phyloP scores from a whole-genome alignment of 2,797 vertebrate species.

The Melanotaenia boesemani region DNA sequence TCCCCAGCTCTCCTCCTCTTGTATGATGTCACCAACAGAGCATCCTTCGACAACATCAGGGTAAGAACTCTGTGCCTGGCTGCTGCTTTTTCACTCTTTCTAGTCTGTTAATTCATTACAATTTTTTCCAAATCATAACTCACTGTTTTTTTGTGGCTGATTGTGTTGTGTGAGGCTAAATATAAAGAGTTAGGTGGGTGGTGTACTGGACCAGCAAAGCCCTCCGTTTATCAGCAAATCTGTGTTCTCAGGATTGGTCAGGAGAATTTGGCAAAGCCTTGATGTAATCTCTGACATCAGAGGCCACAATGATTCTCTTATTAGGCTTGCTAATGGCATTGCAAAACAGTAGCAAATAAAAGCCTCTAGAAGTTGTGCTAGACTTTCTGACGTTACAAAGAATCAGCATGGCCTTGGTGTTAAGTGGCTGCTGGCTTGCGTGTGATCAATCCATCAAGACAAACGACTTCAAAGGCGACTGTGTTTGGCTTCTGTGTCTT shows the following conservation, averaged over 20 bases:
- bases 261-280: neutral
- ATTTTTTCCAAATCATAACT: neutral
- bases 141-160: too few species aligned
- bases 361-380: neutral
- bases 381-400: neutral
- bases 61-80: slow-evolving; percentile 62
- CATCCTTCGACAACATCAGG: slow-evolving; percentile 95
- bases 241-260: neutral
- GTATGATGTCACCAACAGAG: slow-evolving; percentile 94
- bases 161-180: too few species aligned
- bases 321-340: too few species aligned
- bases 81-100: neutral
- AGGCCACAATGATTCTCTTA: neutral
- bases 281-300: neutral
- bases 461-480: too few species aligned
- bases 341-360: too few species aligned
- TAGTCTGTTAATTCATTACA: neutral
- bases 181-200: neutral
- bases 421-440: neutral
- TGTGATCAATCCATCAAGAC: too few species aligned
- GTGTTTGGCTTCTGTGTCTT: too few species aligned
- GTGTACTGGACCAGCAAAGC: neutral
- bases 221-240: neutral
- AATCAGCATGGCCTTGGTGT: too few species aligned
- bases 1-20: slow-evolving; percentile 91